Percentiles rank a stretch among this genome's conserved stretches.
Evolutionary conservation across 2,797 vertebrate genomes (phyloP).

Genomic region (Centropyge bicolor): DNA sequence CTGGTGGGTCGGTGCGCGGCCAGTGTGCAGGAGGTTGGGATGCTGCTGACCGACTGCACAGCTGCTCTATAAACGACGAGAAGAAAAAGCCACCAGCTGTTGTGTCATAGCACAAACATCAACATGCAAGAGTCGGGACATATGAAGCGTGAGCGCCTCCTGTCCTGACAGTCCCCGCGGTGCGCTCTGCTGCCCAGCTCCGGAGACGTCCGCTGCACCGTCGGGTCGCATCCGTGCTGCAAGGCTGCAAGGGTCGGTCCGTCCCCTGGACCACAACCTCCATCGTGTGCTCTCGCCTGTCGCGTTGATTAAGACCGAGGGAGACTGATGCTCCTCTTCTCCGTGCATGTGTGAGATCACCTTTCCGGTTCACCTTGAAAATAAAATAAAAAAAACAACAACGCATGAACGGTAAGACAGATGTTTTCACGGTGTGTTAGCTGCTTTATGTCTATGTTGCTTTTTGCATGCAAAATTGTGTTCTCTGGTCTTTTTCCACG

Average conservation of each 20-base stretch:
- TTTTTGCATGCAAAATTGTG: background rate
- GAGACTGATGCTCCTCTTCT: slow-evolving; percentile 32
- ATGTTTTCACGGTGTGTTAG: background rate
- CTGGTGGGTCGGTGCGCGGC: slow-evolving; percentile 40
- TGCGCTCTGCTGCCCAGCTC: slow-evolving; percentile 38
- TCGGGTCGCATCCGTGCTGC: slow-evolving; percentile 46
- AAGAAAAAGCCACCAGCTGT: slow-evolving; percentile 1
- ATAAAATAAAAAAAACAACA: slow-evolving; percentile 15
- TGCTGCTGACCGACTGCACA: slow-evolving; percentile 48
- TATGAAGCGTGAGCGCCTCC: slow-evolving; percentile 41
- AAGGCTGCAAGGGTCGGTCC: background rate
- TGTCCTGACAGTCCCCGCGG: slow-evolving; percentile 61
- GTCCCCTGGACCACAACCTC: slow-evolving; percentile 20
- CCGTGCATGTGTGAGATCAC: slow-evolving; percentile 54
- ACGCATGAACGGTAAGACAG: slow-evolving; percentile 67
- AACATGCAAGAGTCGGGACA: slow-evolving; percentile 50
- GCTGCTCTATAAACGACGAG: slow-evolving; percentile 22
- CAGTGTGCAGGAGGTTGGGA: slow-evolving; percentile 52
- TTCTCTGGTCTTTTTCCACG: background rate
- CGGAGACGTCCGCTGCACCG: slow-evolving; percentile 50
- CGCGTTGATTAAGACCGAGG: slow-evolving; percentile 7
- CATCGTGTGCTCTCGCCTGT: slow-evolving; percentile 2
- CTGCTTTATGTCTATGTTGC: background rate
- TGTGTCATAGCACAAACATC: slow-evolving; percentile 4
- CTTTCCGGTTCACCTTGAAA: slow-evolving; percentile 79